phyloP scores from a whole-genome alignment of 2,888 invertebrate genomes.

The Antheraea assamensis region DNA sequence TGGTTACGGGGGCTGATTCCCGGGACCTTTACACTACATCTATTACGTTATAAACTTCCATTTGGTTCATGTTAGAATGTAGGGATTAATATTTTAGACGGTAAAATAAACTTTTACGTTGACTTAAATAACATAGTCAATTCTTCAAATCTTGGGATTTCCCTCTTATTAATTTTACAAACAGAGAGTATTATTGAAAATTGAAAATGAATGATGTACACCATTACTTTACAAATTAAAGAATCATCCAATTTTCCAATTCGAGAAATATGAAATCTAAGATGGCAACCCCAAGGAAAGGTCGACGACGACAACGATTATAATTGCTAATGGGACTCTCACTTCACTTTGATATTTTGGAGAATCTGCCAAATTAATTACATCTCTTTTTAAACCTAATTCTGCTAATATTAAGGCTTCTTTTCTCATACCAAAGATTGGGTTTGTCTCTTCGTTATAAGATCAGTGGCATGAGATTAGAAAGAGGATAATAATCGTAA shows the following conservation, averaged over 20 bases:
- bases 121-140: too few relatives aligned
- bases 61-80: too few relatives aligned
- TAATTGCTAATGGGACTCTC: conserved; percentile 69
- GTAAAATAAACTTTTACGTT: too few relatives aligned
- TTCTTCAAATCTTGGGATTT: not conserved
- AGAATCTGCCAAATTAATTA: conserved; percentile 23
- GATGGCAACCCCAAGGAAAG: conserved; percentile 20
- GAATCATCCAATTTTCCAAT: conserved; percentile 11
- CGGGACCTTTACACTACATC: too few relatives aligned
- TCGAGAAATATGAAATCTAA: not conserved
- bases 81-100: too few relatives aligned
- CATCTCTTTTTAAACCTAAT: conserved; percentile 25
- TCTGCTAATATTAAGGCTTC: conserved; percentile 19
- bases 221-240: not conserved
- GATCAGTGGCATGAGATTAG: conserved; percentile 35
- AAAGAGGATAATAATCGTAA: conserved; percentile 36
- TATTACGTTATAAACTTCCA: too few relatives aligned
- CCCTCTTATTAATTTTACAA: not conserved
- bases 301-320: conserved; percentile 56
- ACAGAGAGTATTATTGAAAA: not conserved
- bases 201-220: not conserved
- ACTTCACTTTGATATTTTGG: conserved; percentile 48
- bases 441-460: conserved; percentile 24
- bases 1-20: too few relatives aligned
- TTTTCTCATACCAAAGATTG: conserved; percentile 10